phyloP scores from a whole-genome alignment of 2,888 invertebrate species.

The Gymnoscelis rufifasciata region DNA sequence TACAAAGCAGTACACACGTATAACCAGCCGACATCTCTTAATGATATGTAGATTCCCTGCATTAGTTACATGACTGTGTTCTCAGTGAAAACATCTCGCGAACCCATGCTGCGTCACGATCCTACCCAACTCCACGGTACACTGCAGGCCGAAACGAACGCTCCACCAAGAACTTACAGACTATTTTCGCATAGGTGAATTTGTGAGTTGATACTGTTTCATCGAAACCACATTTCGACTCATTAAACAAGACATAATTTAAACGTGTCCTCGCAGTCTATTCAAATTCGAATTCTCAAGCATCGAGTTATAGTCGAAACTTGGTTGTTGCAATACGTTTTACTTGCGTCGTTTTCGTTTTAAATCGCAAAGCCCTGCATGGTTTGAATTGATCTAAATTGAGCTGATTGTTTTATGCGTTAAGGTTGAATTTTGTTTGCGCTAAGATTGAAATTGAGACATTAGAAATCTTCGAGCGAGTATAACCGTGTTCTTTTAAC shows the following conservation, averaged over 20 bases:
- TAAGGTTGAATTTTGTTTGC: slow-evolving; percentile 43
- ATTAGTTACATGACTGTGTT: slow-evolving; percentile 79
- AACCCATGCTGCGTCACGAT: slow-evolving; percentile 32
- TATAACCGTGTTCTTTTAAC: slow-evolving; percentile 77
- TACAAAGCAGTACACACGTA: slow-evolving; percentile 78
- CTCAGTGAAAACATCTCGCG: slow-evolving; percentile 75
- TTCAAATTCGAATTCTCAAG: slow-evolving; percentile 43
- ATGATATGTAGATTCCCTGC: slow-evolving; percentile 78
- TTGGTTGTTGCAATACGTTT: slow-evolving; percentile 26
- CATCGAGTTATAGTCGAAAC: slow-evolving; percentile 38
- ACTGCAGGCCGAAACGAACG: slow-evolving; percentile 34
- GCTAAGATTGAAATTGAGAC: slow-evolving; percentile 65
- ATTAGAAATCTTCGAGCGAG: slow-evolving; percentile 74
- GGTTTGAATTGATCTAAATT: slow-evolving; percentile 35
- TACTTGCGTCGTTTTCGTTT: slow-evolving; percentile 44
- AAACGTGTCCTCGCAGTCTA: slow-evolving; percentile 44
- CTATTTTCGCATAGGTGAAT: slow-evolving; percentile 8
- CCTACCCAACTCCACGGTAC: slow-evolving; percentile 25
- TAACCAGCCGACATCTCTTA: slow-evolving; percentile 75
- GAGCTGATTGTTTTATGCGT: slow-evolving; percentile 17
- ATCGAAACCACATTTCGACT: slow-evolving; percentile 49
- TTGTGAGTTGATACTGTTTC: slow-evolving; percentile 33
- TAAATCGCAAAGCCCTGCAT: slow-evolving; percentile 47
- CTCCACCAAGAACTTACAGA: slow-evolving; percentile 16
- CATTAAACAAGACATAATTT: slow-evolving; percentile 79